Conservation (phyloP, 2,888 invertebrate species). For the Sturmia bella region DNA sequence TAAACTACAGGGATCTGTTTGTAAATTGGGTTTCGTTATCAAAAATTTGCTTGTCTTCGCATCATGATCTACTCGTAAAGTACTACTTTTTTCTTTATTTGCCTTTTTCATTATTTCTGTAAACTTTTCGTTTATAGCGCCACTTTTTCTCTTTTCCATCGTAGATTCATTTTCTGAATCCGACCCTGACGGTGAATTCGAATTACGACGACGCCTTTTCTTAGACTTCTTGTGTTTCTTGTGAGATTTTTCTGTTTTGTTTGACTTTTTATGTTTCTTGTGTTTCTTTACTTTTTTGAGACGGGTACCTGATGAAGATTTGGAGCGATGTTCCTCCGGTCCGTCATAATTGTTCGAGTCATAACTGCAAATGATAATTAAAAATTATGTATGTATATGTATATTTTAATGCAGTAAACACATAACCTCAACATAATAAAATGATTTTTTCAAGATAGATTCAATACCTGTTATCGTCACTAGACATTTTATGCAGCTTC, state of each 20-base stretch:
- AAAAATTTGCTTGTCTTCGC: conserved; percentile 77
- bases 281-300: conserved; percentile 84
- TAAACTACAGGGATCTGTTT: conserved; percentile 82
- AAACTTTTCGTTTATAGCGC: conserved; percentile 78
- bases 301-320: conserved; percentile 72
- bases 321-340: conserved; percentile 74
- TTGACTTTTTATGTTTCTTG: conserved; percentile 86
- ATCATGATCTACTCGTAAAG: conserved; percentile 73
- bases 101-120: conserved; percentile 80
- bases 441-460: background rate
- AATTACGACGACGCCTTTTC: conserved; percentile 80
- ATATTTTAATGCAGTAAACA: conserved; percentile 41
- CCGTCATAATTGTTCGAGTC: conserved; percentile 77
- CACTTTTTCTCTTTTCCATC: conserved; percentile 75
- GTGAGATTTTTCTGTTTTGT: conserved; percentile 83
- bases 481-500: conserved; percentile 69
- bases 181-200: conserved; percentile 76
- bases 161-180: conserved; percentile 71
- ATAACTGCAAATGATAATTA: conserved; percentile 71
- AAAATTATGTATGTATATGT: conserved; percentile 38
- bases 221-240: conserved; percentile 86
- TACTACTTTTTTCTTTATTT: conserved; percentile 74
- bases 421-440: conserved; percentile 69
- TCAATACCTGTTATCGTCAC: conserved; percentile 74
- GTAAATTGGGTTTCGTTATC: conserved; percentile 77